Conservation (phyloP, 2,888 invertebrate species). For the Leptogaster cylindrica region DNA sequence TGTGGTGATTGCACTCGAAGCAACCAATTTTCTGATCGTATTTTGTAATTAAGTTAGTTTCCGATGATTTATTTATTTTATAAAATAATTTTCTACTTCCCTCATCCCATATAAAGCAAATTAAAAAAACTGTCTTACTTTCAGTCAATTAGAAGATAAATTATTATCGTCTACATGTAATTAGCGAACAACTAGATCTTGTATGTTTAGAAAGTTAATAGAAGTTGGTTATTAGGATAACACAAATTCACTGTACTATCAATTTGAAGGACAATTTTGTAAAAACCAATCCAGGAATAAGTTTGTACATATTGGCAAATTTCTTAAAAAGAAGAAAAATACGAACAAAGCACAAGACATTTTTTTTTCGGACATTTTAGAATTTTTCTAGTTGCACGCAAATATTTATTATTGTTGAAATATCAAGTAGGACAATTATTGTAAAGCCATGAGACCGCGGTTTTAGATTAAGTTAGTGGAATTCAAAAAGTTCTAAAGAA, state of each 20-base stretch:
- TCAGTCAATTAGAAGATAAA: conserved; percentile 28
- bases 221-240: no score
- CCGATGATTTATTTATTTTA: conserved; percentile 33
- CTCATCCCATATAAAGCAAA: not conserved
- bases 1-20: conserved; percentile 24
- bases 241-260: no score
- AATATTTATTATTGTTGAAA: conserved; percentile 8
- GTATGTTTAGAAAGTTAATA: not conserved
- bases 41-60: conserved; percentile 26
- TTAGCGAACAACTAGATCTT: conserved; percentile 17
- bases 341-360: no score
- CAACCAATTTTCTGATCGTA: not conserved
- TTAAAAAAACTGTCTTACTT: not conserved
- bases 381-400: not conserved
- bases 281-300: no score
- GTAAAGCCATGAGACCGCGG: conserved; percentile 3
- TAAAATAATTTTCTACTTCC: conserved; percentile 28
- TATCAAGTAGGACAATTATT: conserved; percentile 7
- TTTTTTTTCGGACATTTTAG: not conserved
- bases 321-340: no score
- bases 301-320: no score
- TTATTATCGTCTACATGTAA: conserved; percentile 15
- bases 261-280: no score
- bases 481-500: conserved; percentile 17
- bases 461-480: conserved; percentile 8